Evolutionary conservation across 2,113 vertebrate genomes (phyloP), one percentile per base, ranked within the genome.

Genomic region (Lycaon pictus): DNA sequence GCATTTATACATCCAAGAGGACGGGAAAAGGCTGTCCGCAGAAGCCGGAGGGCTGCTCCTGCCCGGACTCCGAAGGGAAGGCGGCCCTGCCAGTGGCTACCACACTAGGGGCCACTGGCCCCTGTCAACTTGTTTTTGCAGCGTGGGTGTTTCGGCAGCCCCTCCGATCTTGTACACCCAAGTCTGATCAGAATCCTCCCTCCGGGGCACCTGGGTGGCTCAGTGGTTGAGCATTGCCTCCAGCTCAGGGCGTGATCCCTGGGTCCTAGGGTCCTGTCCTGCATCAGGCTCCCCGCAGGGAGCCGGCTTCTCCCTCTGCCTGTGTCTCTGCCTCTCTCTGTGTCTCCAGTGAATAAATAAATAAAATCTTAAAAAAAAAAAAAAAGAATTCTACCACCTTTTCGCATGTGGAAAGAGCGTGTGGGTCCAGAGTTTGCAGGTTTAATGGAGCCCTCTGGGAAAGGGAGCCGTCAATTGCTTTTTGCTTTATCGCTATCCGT

Each of bases 361-460:
- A 43, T 7, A 43, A 43, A 43, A 43, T 43, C 43, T 43, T 43
- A 7, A 43, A 43, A 43, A 43, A 43, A 43, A 43, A 43, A 43
- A 43, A 43, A 6, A 35, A 55, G 25, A 1, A 3, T 35, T 16
- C 22, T 19, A 2, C n/a, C 81, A 7, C 37, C 80, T 55, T 71
- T 48, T 35, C 32, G 2, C 56, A 16, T 1, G 56, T 0, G 0
- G 63, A 15, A 72, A 15, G 25, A 53, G 8, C 0, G 0, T 3
- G 2, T 1, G 11, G 69, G 7, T 53, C 32, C 7, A 0, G 0
- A 23, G 3, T 6, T 3, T 3, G 23, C 27, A 1, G 0, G 5
- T 19, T 20, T 12, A 29, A 3, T 1, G 32, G 16, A 17, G 27
- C 25, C 63, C n/a, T 8, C 17, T 0, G 58, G 35, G 29, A 82